Evolutionary conservation across 2,888 invertebrate genomes (phyloP), one percentile per base, ranked within the genome.

Genomic region (Panzeria rudis): DNA sequence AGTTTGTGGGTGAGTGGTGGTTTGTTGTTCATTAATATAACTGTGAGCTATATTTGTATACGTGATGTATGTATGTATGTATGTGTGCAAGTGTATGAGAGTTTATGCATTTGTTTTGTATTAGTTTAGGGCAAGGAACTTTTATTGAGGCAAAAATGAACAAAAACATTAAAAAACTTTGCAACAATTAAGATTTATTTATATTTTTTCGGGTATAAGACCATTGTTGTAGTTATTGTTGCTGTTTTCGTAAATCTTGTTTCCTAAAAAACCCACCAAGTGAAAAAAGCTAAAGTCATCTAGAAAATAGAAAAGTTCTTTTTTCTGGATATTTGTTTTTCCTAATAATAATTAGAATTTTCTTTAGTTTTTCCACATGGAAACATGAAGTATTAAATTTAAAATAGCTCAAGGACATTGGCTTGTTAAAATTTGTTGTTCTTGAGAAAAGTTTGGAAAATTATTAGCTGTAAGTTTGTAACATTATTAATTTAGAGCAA

Each of bases 41-140:
- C 68, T 54, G 35, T 69, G 20, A 50, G 32, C 20, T 62, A 8
- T 62, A n/a, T 50, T 47, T 72, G 23, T 64, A 4, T 29, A 29
- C 29, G 5, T 2, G 5, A 35, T 64, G 38, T 17, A 15, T 44
- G 9, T 29, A 25, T 8, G 15, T 17, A 17, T 59, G n/a, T 32
- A 32, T 82, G n/a, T 71, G n/a, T 23, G n/a, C 29, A 38, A 35
- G 11, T 64, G 25, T n/a, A 15, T 54, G 20, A 32, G 25, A 52
- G n/a, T 41, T 25, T 75, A 13, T 41, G 44, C 11, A 44, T 23
- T 75, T 84, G 50, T 59, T 66, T 56, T 68, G 72, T 71, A 47
- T 78, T 86, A 47, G 85, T 83, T 71, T 81, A 86, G 85, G 83
- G 85, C 85, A 85, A 83, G 77, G 79, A 84, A 84, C 83, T 81